These are phyloP conservation scores for Parnassius orleans DNA, from an alignment of 2,888 invertebrate genomes.

Conservation along the genomic window DNA sequence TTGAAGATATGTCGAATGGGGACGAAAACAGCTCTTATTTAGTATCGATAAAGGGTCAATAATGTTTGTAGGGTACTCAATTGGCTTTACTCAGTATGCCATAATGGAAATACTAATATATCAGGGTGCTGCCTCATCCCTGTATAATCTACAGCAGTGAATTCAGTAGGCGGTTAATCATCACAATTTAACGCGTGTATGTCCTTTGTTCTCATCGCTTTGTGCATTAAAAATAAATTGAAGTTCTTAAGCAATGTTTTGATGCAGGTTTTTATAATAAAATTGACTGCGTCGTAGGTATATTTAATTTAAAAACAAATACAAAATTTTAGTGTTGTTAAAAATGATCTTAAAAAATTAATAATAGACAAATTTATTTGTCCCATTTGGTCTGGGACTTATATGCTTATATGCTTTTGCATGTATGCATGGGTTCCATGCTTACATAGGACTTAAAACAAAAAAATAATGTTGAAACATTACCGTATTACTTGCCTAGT, in stretches of 20 bases:
- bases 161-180: slow-evolving; percentile 20
- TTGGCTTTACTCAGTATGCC: slow-evolving; percentile 8
- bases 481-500: too few species aligned
- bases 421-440: too few species aligned
- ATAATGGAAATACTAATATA: slow-evolving; percentile 18
- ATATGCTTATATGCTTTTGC: too few species aligned
- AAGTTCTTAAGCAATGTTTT: not conserved
- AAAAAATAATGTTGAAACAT: too few species aligned
- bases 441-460: too few species aligned
- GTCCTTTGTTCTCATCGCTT: slow-evolving; percentile 31
- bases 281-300: too few species aligned
- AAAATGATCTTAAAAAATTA: too few species aligned
- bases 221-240: not conserved
- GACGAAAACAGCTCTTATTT: slow-evolving; percentile 12
- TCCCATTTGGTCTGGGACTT: too few species aligned
- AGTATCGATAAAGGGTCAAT: slow-evolving; percentile 6
- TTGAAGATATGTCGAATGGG: slow-evolving; percentile 1
- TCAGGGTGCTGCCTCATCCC: slow-evolving; percentile 10
- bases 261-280: not conserved
- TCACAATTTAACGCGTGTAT: slow-evolving; percentile 20
- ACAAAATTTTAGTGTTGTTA: too few species aligned
- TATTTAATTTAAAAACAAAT: too few species aligned
- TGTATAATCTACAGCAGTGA: slow-evolving; percentile 13
- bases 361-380: too few species aligned
- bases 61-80: slow-evolving; percentile 7